Conservation (phyloP, 2,888 invertebrate species). For the Aricia artaxerxes region DNA sequence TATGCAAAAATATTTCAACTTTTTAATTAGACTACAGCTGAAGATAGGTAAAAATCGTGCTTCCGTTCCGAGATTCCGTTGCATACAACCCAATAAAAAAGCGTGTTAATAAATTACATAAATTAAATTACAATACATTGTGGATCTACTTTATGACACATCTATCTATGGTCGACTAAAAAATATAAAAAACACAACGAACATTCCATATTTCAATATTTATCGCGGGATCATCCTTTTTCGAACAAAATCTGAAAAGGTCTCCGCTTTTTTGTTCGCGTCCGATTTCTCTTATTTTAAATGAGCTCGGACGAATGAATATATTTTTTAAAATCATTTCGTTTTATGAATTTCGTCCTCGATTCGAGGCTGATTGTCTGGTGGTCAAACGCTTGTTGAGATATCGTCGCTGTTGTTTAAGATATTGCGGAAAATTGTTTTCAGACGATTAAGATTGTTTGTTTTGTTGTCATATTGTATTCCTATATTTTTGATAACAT, state of each 20-base stretch:
- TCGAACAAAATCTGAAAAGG: slow-evolving; percentile 73
- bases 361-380: slow-evolving; percentile 36
- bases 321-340: slow-evolving; percentile 63
- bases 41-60: no score
- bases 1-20: no score
- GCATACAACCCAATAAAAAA: no score
- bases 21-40: no score
- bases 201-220: slow-evolving; percentile 78
- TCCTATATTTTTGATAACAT: background rate
- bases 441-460: background rate
- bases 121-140: background rate
- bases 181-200: slow-evolving; percentile 46
- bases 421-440: slow-evolving; percentile 13
- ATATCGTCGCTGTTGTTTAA: slow-evolving; percentile 1
- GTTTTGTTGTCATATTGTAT: background rate
- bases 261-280: slow-evolving; percentile 47
- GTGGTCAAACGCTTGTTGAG: slow-evolving; percentile 24
- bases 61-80: no score
- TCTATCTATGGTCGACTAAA: slow-evolving; percentile 33
- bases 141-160: background rate
- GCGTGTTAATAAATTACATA: no score
- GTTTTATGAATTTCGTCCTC: slow-evolving; percentile 57
- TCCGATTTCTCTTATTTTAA: slow-evolving; percentile 68
- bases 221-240: slow-evolving; percentile 76
- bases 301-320: slow-evolving; percentile 59